Evolutionary conservation across 1,140 invertebrate genomes (phyloP), one percentile per base, ranked within the genome.

Genomic region (Ephestia elutella): DNA sequence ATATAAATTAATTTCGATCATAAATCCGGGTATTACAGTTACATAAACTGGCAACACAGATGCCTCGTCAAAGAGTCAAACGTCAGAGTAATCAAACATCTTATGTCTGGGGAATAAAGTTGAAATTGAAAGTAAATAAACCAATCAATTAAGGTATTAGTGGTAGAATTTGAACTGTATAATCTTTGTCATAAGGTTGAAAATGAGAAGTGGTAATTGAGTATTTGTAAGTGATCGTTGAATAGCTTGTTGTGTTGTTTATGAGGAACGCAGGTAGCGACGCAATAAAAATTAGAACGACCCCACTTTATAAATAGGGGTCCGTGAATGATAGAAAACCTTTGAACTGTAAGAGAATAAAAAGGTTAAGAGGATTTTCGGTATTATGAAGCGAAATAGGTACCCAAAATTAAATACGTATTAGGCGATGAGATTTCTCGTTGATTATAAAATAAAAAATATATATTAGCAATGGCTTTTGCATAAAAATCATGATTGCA

Each of bases 251-350:
- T 59, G 56, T 55, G 32, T 51, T 57, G 58, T 71, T 70, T 73
- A 68, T 58, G 70, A 70, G 63, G 61, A 75, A 67, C 68, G 70
- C 76, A 76, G 76, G 73, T 76, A 76, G 73, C 72, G 62, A 28
- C 56, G 64, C 68, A 67, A 77, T 79, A 73, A 78, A 77, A 79
- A 75, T 79, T 76, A 71, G 73, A 73, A 63, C 54, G 65, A 70
- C 59, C 62, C 62, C 60, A 13, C 49, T 55, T 58, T 60, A 62
- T 63, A 64, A 51, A 54, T 56, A 56, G 74, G 63, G 73, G 48
- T 75, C 72, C 20, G 30, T 57, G 18, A n/a, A 25, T n/a, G 8
- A 25, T n/a, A 25, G 20, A 53, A 53, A 53, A 13, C 50, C 50
- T 25, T 21, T 53, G 50, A 21, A 44, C 49, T 50, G 49, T 20